Base-by-base conservation (phyloP, 2,797 vertebrate genomes). In the Bradypodion ventrale region DNA sequence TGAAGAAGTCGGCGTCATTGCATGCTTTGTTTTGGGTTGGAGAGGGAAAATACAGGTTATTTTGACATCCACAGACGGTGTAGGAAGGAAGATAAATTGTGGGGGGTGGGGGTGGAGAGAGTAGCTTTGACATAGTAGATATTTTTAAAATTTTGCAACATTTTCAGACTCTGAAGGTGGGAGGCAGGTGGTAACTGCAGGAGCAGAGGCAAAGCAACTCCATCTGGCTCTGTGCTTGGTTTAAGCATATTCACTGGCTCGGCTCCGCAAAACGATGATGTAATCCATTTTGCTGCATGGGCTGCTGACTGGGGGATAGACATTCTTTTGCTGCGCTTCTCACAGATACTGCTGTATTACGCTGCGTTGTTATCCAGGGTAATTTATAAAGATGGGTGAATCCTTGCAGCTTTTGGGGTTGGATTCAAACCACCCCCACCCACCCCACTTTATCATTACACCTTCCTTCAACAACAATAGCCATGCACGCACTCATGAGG, bases 201-300 rank as follows among this genome's bases (percentile, higher is more conserved):
- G 70, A 80, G 73, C 40, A 21, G 49, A 75, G 40, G 72, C 76
- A 63, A 42, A 49, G 77, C 49, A 49, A 23, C 40, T 80, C 82
- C 62, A 2, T 85, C 87, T 87, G 32, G 68, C 87, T 80, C 0
- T 44, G 79, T 84, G 21, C 80, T 59, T 8, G 7, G 69, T 66
- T 72, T 85, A 83, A 75, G 21, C 8, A 78, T 85, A 65, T 88
- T 77, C 70, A 78, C 8, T 32, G 59, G 84, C 88, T 0, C 87
- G 66, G 89, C 89, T 76, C 82, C 72, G 93, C 94, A 95, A 94
- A 93, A 94, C 92, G 93, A 87, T 35, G 95, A 96, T 93, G 96
- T 96, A 91, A 96, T 95, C 94, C 2, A 70, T 85, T 92, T 81
- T 65, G 84, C 85, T 62, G 85, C 60, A 75, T 68, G 84, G 4